Conservation (phyloP, 2,113 vertebrate species). For the Cebus imitator region DNA sequence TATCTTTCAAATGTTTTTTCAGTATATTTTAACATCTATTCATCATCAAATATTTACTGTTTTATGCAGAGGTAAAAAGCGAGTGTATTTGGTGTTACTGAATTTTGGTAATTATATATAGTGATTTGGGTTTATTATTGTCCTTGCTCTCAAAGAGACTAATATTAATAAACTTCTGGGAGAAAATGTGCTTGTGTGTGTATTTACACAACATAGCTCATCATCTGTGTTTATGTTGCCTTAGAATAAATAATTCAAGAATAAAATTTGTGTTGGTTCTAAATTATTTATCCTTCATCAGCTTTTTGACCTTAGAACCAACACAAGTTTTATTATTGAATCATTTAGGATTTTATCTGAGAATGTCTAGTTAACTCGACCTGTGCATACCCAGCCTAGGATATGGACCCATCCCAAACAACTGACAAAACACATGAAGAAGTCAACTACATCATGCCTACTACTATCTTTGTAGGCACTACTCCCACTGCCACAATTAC, state of each 20-base stretch:
- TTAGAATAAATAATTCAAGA: not conserved
- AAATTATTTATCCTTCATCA: no score
- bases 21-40: constrained; percentile 24
- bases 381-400: no score
- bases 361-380: no score
- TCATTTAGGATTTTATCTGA: no score
- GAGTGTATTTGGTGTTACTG: not conserved
- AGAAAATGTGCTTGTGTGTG: not conserved
- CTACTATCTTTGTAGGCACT: not conserved
- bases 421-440: constrained; percentile 6
- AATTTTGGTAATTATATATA: not conserved
- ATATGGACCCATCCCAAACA: no score
- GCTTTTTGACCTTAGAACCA: no score
- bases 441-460: not conserved
- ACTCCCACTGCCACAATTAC: not conserved
- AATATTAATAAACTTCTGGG: not conserved
- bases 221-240: not conserved
- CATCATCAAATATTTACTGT: constrained; percentile 4
- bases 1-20: constrained; percentile 19
- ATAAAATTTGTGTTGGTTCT: no score
- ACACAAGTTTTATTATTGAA: no score
- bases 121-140: not conserved
- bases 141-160: not conserved
- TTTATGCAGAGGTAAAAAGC: not conserved
- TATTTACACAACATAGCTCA: not conserved